Percentiles rank a stretch among this genome's conserved stretches.
These are phyloP conservation scores for Parazoanthus atlanticus DNA, from an alignment of 92 coral and sea anemone species.

Conservation along the genomic window DNA sequence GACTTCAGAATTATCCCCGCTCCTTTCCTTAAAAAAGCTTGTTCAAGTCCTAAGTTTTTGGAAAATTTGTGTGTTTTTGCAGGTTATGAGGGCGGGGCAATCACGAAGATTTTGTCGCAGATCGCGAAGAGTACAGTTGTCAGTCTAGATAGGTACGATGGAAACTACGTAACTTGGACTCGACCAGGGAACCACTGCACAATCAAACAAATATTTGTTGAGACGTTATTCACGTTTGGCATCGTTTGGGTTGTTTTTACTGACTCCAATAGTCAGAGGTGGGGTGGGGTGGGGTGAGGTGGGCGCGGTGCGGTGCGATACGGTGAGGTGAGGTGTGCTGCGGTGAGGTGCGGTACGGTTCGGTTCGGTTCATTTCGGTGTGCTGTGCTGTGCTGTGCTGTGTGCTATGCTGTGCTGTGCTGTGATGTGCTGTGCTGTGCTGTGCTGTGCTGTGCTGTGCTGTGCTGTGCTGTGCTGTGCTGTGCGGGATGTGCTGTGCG, in stretches of 20 bases:
- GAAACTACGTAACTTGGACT: background rate
- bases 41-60: background rate
- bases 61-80: background rate
- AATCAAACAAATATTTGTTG: background rate
- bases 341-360: background rate
- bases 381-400: background rate
- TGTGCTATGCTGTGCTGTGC: background rate
- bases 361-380: background rate
- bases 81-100: slow-evolving; percentile 98
- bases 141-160: slow-evolving; percentile 90
- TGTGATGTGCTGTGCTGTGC: background rate
- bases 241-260: background rate
- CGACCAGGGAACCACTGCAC: background rate
- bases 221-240: background rate
- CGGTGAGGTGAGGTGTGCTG: background rate
- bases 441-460: too few species aligned
- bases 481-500: too few species aligned
- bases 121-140: slow-evolving; percentile 87
- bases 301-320: slow-evolving; percentile 12
- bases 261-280: background rate
- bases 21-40: background rate
- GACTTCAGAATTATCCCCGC: too few species aligned
- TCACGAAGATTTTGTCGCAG: slow-evolving; percentile 81
- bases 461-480: too few species aligned
- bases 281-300: background rate